These are phyloP conservation scores for Entomobrya proxima DNA, from an alignment of 2,888 invertebrate genomes.

Conservation along the genomic window DNA sequence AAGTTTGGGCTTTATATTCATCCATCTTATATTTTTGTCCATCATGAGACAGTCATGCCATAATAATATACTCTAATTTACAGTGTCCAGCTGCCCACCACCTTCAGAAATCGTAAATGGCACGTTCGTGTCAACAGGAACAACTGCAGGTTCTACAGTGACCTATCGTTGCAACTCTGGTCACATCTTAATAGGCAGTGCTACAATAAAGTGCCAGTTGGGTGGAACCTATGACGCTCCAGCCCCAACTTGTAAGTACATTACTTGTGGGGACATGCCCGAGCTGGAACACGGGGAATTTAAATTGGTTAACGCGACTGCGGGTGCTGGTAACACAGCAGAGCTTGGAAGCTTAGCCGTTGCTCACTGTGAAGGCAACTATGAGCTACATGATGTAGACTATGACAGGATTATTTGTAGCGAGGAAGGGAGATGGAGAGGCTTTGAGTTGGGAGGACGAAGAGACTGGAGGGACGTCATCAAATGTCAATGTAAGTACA, in stretches of 20 bases:
- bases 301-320: conserved; percentile 83
- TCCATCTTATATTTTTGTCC: too few relatives aligned
- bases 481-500: conserved; percentile 61
- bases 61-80: not conserved
- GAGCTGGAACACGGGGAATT: conserved; percentile 87
- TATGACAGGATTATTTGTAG: conserved; percentile 62
- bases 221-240: conserved; percentile 82
- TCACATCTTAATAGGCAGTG: conserved; percentile 88
- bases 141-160: conserved; percentile 88
- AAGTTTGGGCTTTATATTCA: conserved; percentile 77
- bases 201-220: conserved; percentile 84
- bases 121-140: conserved; percentile 84
- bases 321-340: conserved; percentile 85
- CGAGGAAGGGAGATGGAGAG: conserved; percentile 58
- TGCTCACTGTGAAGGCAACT: conserved; percentile 88
- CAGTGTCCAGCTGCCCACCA: conserved; percentile 82
- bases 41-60: too few relatives aligned
- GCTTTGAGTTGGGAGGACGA: conserved; percentile 35
- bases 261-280: conserved; percentile 90
- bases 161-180: conserved; percentile 87
- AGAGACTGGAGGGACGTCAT: conserved; percentile 50
- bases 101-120: conserved; percentile 88
- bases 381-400: conserved; percentile 82
- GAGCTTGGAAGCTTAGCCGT: conserved; percentile 88
- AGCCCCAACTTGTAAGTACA: conserved; percentile 88